phyloP scores from a whole-genome alignment of 2,888 invertebrate genomes.

The Lithosia quadra region DNA sequence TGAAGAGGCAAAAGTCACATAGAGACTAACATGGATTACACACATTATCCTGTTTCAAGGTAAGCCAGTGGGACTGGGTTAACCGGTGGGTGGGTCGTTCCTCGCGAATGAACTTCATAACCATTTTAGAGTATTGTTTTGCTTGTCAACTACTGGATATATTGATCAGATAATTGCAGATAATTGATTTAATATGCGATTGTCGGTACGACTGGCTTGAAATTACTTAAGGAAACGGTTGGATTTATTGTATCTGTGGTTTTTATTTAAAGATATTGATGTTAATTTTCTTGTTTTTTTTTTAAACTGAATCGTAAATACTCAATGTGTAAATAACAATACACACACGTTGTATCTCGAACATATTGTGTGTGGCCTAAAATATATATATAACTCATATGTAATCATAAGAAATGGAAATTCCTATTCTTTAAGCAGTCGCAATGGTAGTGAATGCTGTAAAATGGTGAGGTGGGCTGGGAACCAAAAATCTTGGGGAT shows the following conservation, averaged over 20 bases:
- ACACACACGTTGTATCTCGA: too few species aligned
- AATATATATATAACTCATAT: too few species aligned
- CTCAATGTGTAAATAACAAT: too few species aligned
- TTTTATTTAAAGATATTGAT: background rate
- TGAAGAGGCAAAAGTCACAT: constrained; percentile 50
- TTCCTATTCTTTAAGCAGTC: background rate
- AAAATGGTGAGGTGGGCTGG: too few species aligned
- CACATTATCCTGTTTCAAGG: constrained; percentile 69
- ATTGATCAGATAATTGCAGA: constrained; percentile 26
- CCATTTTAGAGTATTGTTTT: constrained; percentile 66
- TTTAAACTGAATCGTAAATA: too few species aligned
- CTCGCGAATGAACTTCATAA: constrained; percentile 67
- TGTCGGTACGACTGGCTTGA: constrained; percentile 34
- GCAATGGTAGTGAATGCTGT: background rate
- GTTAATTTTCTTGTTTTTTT: too few species aligned
- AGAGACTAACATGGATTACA: constrained; percentile 60
- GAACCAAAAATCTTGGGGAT: too few species aligned
- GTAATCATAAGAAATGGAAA: background rate
- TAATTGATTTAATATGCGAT: constrained; percentile 43
- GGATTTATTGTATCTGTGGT: constrained; percentile 1
- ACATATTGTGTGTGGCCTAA: too few species aligned
- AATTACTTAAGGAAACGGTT: constrained; percentile 12
- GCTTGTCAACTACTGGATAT: constrained; percentile 55
- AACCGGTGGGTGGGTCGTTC: constrained; percentile 68
- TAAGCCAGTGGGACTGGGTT: constrained; percentile 63